These are phyloP conservation scores for Melipona quadrifasciata DNA, from an alignment of 1,140 invertebrate genomes.

Conservation along the genomic window DNA sequence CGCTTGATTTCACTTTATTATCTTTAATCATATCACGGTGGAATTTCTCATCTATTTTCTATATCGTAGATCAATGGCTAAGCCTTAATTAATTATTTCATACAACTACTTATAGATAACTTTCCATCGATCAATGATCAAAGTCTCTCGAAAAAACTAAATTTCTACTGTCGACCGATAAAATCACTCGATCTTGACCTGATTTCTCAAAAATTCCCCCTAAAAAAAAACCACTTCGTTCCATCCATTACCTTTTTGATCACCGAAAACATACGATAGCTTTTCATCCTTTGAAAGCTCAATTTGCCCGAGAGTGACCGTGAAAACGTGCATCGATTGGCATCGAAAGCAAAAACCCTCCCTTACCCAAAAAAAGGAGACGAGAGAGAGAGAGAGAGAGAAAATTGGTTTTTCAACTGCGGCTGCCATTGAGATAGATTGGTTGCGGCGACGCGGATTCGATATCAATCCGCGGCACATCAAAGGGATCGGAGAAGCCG, in stretches of 20 bases:
- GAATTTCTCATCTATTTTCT: not conserved
- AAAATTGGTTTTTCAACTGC: not conserved
- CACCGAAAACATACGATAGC: not conserved
- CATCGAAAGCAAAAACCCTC: not conserved
- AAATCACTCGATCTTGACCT: not conserved
- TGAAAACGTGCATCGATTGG: not conserved
- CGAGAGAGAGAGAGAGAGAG: not conserved
- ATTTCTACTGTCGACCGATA: not conserved
- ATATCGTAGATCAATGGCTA: not conserved
- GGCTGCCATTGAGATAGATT: slow-evolving; percentile 8
- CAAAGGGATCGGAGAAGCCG: slow-evolving; percentile 4
- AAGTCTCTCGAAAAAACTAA: not conserved
- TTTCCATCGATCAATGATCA: not conserved
- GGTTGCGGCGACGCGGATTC: slow-evolving; percentile 9
- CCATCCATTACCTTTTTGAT: not conserved
- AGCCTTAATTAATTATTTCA: not conserved
- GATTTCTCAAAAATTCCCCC: not conserved
- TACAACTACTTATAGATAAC: not conserved
- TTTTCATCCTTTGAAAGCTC: not conserved
- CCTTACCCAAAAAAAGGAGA: too few relatives aligned
- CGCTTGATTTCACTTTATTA: not conserved
- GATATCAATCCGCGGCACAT: slow-evolving; percentile 11
- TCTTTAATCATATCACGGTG: not conserved
- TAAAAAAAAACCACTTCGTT: not conserved
- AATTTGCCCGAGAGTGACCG: not conserved